Evolutionary conservation across 1,140 invertebrate genomes (phyloP).

Genomic region (Ceratoteleas bidentatus): DNA sequence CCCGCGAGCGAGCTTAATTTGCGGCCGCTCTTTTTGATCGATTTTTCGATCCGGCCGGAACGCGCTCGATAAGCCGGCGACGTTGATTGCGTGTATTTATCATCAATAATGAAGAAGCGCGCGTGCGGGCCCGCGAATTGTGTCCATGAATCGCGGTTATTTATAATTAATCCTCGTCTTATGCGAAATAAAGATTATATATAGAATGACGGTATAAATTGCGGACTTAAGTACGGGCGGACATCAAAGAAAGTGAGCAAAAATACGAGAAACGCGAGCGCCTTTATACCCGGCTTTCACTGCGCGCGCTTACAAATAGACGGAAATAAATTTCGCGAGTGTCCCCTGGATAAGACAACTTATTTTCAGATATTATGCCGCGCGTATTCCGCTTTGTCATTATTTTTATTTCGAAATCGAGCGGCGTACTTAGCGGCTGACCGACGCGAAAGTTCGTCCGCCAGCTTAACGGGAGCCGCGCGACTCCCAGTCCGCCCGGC

Average conservation of each 20-base stretch:
- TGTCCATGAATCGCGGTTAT: slow-evolving; percentile 31
- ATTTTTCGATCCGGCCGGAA: slow-evolving; percentile 13
- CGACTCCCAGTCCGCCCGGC: neutral
- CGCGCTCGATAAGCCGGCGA: neutral
- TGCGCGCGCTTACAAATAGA: slow-evolving; percentile 58
- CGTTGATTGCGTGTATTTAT: neutral
- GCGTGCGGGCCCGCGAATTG: slow-evolving; percentile 8
- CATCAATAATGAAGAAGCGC: no score
- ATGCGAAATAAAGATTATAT: slow-evolving; percentile 56
- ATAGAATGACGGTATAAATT: slow-evolving; percentile 57
- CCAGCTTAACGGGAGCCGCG: neutral
- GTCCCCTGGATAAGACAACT: slow-evolving; percentile 55
- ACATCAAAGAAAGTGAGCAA: slow-evolving; percentile 64
- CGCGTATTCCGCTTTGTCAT: slow-evolving; percentile 26
- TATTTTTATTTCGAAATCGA: slow-evolving; percentile 33
- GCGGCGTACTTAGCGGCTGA: slow-evolving; percentile 25
- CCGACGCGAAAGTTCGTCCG: slow-evolving; percentile 31
- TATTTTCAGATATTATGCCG: slow-evolving; percentile 60
- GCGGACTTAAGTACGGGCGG: slow-evolving; percentile 55
- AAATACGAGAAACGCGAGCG: slow-evolving; percentile 56
- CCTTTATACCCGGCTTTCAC: slow-evolving; percentile 49
- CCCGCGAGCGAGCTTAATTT: slow-evolving; percentile 21
- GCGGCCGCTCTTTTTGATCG: slow-evolving; percentile 13
- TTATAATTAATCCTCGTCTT: slow-evolving; percentile 48
- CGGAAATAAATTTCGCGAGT: slow-evolving; percentile 55